Percentiles rank a stretch among this genome's conserved stretches.
Evolutionary conservation across 1,140 invertebrate genomes (phyloP).

Genomic region (Pentalonia nigronervosa): DNA sequence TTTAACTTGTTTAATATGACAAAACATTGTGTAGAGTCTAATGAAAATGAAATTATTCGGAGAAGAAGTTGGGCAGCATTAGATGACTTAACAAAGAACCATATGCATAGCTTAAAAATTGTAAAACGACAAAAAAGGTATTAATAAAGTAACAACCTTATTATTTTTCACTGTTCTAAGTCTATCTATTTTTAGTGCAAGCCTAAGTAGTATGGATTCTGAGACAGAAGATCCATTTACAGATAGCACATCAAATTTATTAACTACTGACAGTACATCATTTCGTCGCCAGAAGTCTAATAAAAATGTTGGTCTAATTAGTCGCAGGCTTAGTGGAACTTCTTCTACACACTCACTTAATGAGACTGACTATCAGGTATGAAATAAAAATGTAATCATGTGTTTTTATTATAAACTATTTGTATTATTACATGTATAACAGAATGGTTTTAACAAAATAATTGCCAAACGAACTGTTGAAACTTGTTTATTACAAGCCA

Average conservation of each 20-base stretch:
- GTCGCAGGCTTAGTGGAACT: conserved; percentile 67
- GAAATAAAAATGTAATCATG: conserved; percentile 25
- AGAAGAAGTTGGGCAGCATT: conserved; percentile 83
- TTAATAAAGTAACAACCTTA: not conserved
- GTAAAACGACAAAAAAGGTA: conserved; percentile 68
- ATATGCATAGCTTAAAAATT: conserved; percentile 65
- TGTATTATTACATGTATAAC: conserved; percentile 59
- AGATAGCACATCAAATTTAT: conserved; percentile 66
- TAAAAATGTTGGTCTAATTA: conserved; percentile 59
- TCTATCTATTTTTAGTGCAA: conserved; percentile 67
- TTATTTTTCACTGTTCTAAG: conserved; percentile 1
- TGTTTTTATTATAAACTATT: conserved; percentile 24
- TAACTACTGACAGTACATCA: conserved; percentile 64
- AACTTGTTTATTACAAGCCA: conserved; percentile 73
- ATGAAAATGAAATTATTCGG: conserved; percentile 68
- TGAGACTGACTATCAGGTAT: conserved; percentile 81
- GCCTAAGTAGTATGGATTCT: conserved; percentile 77
- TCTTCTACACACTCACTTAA: conserved; percentile 84
- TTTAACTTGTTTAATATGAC: conserved; percentile 60
- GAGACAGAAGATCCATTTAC: conserved; percentile 71
- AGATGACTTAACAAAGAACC: conserved; percentile 68
- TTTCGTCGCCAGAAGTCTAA: conserved; percentile 43
- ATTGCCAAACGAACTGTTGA: conserved; percentile 69
- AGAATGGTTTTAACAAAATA: conserved; percentile 71
- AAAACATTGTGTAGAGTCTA: conserved; percentile 50